These are phyloP conservation scores for Geotria australis DNA, from an alignment of 2,797 vertebrate genomes.

Conservation along the genomic window DNA sequence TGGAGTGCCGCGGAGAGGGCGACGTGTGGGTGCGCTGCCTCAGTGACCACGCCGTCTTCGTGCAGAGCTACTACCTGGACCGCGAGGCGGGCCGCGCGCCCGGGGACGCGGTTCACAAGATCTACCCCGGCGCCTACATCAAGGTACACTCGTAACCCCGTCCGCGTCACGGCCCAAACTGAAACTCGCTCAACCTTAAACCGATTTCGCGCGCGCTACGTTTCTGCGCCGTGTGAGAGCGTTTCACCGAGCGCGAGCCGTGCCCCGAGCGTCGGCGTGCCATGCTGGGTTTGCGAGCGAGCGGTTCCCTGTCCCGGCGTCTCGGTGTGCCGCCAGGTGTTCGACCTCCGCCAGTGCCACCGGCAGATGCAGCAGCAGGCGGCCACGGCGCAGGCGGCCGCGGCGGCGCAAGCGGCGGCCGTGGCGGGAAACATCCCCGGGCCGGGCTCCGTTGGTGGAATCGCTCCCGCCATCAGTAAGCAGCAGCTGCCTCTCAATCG, in stretches of 20 bases:
- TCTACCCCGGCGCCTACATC: conserved; percentile 29
- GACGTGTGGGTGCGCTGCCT: conserved; percentile 33
- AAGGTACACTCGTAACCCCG: no score
- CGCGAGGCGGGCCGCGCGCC: conserved; percentile 31
- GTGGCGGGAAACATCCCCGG: conserved; percentile 30
- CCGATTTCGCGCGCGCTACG: no score
- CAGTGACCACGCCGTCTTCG: conserved; percentile 26
- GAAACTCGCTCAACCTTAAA: no score
- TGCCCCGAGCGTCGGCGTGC: no score
- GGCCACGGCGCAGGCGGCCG: conserved; percentile 23
- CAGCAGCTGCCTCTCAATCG: background rate
- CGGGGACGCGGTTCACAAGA: conserved; percentile 37
- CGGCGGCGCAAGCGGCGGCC: conserved; percentile 19
- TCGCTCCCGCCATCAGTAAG: conserved; percentile 31
- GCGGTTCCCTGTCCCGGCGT: background rate
- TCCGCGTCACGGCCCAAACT: no score
- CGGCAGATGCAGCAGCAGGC: conserved; percentile 40
- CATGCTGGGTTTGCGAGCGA: no score
- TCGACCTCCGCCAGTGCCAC: conserved; percentile 26
- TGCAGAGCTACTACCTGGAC: conserved; percentile 32
- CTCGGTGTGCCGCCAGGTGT: conserved; percentile 12
- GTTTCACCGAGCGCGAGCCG: no score
- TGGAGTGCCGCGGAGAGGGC: conserved; percentile 24
- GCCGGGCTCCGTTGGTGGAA: conserved; percentile 27
- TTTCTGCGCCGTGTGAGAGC: no score